Base-by-base conservation (phyloP, 2,888 invertebrate genomes). In the Hybos culiciformis region DNA sequence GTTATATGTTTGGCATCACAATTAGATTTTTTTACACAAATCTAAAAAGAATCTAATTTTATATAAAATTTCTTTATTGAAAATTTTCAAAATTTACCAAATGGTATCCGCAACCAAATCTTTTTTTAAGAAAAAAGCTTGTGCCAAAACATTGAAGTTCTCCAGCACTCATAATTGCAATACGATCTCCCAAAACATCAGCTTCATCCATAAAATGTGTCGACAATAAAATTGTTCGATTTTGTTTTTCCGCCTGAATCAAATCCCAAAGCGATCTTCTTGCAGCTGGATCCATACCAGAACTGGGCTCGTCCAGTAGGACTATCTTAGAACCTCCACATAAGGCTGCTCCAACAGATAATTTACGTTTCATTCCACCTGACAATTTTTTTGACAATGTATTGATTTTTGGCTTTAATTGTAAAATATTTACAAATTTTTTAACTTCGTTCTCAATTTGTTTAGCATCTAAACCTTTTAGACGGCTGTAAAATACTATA, bases 131-230 rank as follows among this genome's bases (percentile, higher is more conserved):
- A 58, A 78, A 86, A 56, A 76, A 78, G 4, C 83, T 80, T 0
- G 82, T 80, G 9, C 87, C 88, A 46, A 78, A 77, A 57, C 86
- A 86, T 54, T 83, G 80, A 29, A 88, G 65, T 21, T 75, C 72
- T 1, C 88, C 88, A 36, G 75, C 74, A 1, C 84, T 77, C 81
- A 90, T 83, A 46, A 90, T 86, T 17, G 85, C 86, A 45, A 88
- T 81, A 26, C 86, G 70, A 61, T 88, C 87, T 1, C 85, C 87
- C 3, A 88, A 68, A 40, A 80, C 68, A 59, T 87, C 88, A 1
- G 88, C 87, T 62, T 88, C 85, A 53, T 85, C 83, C 80, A 87
- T 85, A 58, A 83, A 85, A 61, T 88, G 83, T 0, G 84, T 83
- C 0, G 86, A 82, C 41, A 88, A 65, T 36, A 90, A 71, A 60